Evolutionary conservation across 2,888 invertebrate genomes (phyloP).

Genomic region (Fragum sueziense): DNA sequence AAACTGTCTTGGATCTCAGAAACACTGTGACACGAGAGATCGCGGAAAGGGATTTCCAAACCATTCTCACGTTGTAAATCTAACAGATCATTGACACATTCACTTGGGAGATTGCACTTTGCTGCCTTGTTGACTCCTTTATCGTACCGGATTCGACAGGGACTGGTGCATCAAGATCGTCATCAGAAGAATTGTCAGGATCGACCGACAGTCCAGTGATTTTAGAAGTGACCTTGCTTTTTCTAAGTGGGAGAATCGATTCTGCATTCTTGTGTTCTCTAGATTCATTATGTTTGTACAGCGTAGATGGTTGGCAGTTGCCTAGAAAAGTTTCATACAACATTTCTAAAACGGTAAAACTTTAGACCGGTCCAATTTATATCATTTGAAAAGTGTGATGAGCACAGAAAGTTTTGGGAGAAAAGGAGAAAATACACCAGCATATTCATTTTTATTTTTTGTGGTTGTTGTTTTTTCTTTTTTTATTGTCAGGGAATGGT

Average conservation of each 20-base stretch:
- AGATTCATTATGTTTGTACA: slow-evolving; percentile 14
- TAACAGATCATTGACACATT: slow-evolving; percentile 5
- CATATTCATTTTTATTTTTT: too few relatives aligned
- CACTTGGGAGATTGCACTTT: slow-evolving; percentile 2
- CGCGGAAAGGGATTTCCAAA: slow-evolving; percentile 10
- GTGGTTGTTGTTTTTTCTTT: too few relatives aligned
- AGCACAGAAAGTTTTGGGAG: too few relatives aligned
- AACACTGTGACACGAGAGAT: not conserved
- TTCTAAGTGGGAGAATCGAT: not conserved
- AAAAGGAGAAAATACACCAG: too few relatives aligned
- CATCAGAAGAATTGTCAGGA: not conserved
- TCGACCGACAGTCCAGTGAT: not conserved
- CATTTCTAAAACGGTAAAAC: too few relatives aligned
- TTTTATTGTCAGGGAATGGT: too few relatives aligned
- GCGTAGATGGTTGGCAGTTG: slow-evolving; percentile 2
- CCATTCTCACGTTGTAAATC: slow-evolving; percentile 9
- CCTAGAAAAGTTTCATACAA: too few relatives aligned
- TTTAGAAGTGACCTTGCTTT: not conserved
- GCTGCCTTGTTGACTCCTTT: slow-evolving; percentile 1
- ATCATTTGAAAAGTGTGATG: too few relatives aligned
- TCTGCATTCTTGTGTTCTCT: slow-evolving; percentile 10
- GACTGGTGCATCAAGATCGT: not conserved
- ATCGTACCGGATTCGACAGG: not conserved
- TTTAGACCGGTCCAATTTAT: too few relatives aligned
- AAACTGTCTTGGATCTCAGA: not conserved